A percentile compares a stretch with the other conserved stretches of the same genome.
These are phyloP conservation scores for Anhinga anhinga DNA, from an alignment of 2,113 vertebrate genomes.

Conservation along the genomic window DNA sequence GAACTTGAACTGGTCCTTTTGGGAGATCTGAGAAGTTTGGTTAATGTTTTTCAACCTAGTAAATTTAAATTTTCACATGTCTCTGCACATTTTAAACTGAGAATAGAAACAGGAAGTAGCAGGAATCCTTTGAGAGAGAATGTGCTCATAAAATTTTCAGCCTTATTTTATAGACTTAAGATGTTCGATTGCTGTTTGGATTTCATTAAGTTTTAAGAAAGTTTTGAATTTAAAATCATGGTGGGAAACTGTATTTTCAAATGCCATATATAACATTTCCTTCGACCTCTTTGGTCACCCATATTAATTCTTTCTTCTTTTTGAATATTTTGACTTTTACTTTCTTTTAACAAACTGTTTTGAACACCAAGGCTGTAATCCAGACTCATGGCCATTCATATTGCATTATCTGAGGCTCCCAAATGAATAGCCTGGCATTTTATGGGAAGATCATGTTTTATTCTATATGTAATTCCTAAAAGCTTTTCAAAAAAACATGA, in stretches of 20 bases:
- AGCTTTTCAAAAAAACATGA: constrained; percentile 67
- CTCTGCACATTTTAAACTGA: neutral
- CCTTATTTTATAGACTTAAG: neutral
- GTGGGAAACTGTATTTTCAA: neutral
- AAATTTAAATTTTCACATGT: constrained; percentile 42
- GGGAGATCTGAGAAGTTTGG: constrained; percentile 34
- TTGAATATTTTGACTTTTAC: neutral
- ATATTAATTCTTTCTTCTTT: neutral
- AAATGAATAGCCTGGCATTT: constrained; percentile 68
- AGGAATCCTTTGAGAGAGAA: constrained; percentile 15
- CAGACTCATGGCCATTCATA: constrained; percentile 55
- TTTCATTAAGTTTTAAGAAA: neutral
- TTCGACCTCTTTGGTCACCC: neutral
- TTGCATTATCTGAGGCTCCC: constrained; percentile 68
- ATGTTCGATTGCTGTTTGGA: neutral
- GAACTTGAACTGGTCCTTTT: neutral
- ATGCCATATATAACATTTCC: neutral
- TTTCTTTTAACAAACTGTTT: constrained; percentile 18
- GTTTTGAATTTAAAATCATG: neutral
- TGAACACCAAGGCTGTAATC: constrained; percentile 39
- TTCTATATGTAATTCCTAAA: constrained; percentile 74
- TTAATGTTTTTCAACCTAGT: constrained; percentile 43
- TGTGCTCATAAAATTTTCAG: constrained; percentile 51
- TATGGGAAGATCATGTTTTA: constrained; percentile 74
- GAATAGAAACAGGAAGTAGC: constrained; percentile 45